Conservation (phyloP, 2,888 invertebrate species). For the Eupithecia centaureata region DNA sequence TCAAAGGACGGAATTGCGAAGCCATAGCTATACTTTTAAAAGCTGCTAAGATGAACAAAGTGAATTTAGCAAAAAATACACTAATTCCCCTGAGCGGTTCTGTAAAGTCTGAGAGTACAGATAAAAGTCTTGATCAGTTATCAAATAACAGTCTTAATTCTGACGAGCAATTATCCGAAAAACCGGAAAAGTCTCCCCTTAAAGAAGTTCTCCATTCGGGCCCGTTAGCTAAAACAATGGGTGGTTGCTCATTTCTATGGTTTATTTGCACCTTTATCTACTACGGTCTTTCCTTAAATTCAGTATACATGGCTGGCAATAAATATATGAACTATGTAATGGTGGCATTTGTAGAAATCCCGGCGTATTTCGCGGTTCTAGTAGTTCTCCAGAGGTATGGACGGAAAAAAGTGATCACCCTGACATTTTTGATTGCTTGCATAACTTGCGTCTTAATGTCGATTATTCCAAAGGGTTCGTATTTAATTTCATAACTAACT, state of each 20-base stretch:
- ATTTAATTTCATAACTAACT: neutral
- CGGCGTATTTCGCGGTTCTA: conserved; percentile 87
- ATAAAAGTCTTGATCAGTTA: conserved; percentile 35
- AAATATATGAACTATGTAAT: conserved; percentile 90
- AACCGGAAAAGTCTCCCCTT: conserved; percentile 54
- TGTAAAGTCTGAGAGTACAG: conserved; percentile 48
- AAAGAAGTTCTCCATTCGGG: conserved; percentile 80
- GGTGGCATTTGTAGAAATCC: conserved; percentile 87
- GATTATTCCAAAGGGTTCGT: conserved; percentile 84
- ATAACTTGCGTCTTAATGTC: conserved; percentile 84
- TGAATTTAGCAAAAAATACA: conserved; percentile 70
- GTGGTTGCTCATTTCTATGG: conserved; percentile 90
- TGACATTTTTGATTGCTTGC: conserved; percentile 84
- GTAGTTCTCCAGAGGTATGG: conserved; percentile 86
- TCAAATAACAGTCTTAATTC: conserved; percentile 31
- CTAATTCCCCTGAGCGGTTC: conserved; percentile 65
- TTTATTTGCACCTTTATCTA: conserved; percentile 91
- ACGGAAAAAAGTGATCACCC: conserved; percentile 85
- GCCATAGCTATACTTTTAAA: conserved; percentile 86
- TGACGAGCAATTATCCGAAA: conserved; percentile 39
- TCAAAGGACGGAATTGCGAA: conserved; percentile 86
- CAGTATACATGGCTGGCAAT: conserved; percentile 89
- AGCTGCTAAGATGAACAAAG: conserved; percentile 86
- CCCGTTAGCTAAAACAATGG: conserved; percentile 81
- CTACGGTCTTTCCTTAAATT: conserved; percentile 91